These are phyloP conservation scores for Cosmorhoe ocellata DNA, from an alignment of 2,888 invertebrate genomes.

Conservation along the genomic window DNA sequence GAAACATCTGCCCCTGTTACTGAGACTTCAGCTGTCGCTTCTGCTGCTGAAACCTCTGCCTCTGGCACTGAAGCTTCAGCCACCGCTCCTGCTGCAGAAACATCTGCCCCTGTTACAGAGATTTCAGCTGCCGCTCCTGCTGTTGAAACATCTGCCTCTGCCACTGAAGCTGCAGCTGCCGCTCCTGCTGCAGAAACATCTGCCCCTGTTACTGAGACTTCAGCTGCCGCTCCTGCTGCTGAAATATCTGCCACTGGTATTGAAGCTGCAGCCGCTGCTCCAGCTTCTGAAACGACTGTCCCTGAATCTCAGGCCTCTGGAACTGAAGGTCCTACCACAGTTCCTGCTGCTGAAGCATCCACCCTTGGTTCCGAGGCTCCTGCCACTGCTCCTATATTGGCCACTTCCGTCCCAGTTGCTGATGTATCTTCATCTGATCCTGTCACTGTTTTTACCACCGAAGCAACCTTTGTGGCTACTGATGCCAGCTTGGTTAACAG, in stretches of 20 bases:
- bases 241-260: background rate
- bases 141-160: background rate
- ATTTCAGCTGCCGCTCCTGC: no score
- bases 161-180: conserved; percentile 7
- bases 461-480: background rate
- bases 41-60: background rate
- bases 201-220: background rate
- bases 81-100: conserved; percentile 1
- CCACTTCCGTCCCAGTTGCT: background rate
- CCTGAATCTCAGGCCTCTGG: background rate
- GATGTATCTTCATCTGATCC: background rate
- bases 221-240: background rate
- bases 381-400: background rate
- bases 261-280: background rate
- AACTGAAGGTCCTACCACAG: background rate
- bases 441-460: no score
- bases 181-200: background rate
- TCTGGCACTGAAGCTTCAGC: conserved; percentile 5
- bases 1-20: conserved; percentile 7
- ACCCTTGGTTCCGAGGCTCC: background rate
- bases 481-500: no score
- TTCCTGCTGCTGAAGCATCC: no score
- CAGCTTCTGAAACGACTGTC: background rate
- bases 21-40: background rate
- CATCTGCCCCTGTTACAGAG: background rate